phyloP scores from a whole-genome alignment of 2,113 vertebrate species.

The Lethenteron camtschaticum region DNA sequence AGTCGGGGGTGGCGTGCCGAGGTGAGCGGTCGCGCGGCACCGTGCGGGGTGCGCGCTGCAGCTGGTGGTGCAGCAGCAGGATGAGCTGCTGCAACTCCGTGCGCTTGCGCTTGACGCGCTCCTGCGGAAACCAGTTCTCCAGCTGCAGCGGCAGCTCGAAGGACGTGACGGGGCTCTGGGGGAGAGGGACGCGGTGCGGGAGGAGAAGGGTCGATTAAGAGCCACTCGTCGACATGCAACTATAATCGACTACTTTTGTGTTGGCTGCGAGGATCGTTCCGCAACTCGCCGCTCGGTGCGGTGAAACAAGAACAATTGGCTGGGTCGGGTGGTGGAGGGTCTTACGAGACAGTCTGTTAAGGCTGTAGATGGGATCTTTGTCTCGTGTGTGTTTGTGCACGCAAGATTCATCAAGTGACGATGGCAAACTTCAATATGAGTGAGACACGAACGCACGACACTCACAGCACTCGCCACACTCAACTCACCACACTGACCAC shows the following conservation, averaged over 20 bases:
- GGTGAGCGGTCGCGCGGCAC: no score
- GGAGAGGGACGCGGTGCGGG: constrained; percentile 4
- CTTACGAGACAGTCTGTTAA: no score
- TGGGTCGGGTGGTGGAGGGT: no score
- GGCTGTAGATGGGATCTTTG: no score
- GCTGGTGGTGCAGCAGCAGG: constrained; percentile 48
- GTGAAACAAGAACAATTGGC: background rate
- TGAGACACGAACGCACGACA: no score
- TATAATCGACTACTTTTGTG: background rate
- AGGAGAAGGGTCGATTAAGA: background rate
- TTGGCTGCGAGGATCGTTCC: background rate
- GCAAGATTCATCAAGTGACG: no score
- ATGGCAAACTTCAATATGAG: no score
- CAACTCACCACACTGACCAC: no score
- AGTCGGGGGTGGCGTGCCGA: no score
- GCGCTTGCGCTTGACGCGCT: constrained; percentile 87
- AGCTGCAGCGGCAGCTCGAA: constrained; percentile 80
- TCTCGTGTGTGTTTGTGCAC: no score
- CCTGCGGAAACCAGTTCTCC: constrained; percentile 72
- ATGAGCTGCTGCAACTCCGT: constrained; percentile 76
- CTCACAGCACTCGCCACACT: no score
- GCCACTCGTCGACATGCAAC: background rate
- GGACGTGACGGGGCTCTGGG: constrained; percentile 57
- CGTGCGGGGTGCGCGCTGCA: no score
- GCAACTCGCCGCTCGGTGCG: background rate